phyloP scores from a whole-genome alignment of 92 coral and sea anemone species.

The Actinostola sp. region DNA sequence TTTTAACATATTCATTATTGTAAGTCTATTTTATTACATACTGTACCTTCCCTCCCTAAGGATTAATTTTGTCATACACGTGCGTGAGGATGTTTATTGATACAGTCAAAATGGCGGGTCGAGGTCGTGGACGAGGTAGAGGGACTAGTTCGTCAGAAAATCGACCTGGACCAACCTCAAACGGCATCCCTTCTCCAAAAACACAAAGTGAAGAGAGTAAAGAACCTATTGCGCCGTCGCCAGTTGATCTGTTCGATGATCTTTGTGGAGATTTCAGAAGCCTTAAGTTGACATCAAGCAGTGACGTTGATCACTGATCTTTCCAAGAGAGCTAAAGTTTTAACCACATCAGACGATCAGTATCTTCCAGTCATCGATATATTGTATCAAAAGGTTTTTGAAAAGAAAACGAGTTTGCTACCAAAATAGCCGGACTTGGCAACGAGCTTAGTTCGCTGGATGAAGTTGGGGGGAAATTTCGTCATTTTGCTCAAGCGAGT shows the following conservation, averaged over 20 bases:
- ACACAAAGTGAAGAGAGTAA: conserved; percentile 5
- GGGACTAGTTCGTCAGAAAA: conserved; percentile 32
- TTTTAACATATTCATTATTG: background rate
- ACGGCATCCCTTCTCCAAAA: conserved; percentile 4
- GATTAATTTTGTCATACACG: conserved; percentile 1
- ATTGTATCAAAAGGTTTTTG: conserved; percentile 60
- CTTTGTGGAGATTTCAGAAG: conserved; percentile 39
- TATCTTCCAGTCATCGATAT: conserved; percentile 56
- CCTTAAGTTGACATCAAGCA: conserved; percentile 36
- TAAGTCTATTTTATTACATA: background rate
- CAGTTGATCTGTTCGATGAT: conserved; percentile 26
- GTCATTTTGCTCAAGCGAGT: conserved; percentile 68
- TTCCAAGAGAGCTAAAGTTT: conserved; percentile 36
- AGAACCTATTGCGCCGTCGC: conserved; percentile 22
- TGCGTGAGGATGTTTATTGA: background rate
- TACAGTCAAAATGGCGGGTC: conserved; percentile 83
- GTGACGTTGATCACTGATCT: conserved; percentile 28
- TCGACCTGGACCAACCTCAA: conserved; percentile 55
- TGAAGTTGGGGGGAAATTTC: conserved; percentile 62
- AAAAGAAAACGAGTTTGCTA: conserved; percentile 65
- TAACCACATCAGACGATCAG: conserved; percentile 51
- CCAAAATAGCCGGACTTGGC: conserved; percentile 56
- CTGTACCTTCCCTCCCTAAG: conserved; percentile 26
- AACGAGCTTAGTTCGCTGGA: conserved; percentile 57
- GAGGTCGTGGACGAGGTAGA: conserved; percentile 91